phyloP scores from a whole-genome alignment of 2,113 vertebrate species.

The Odocoileus virginianus region DNA sequence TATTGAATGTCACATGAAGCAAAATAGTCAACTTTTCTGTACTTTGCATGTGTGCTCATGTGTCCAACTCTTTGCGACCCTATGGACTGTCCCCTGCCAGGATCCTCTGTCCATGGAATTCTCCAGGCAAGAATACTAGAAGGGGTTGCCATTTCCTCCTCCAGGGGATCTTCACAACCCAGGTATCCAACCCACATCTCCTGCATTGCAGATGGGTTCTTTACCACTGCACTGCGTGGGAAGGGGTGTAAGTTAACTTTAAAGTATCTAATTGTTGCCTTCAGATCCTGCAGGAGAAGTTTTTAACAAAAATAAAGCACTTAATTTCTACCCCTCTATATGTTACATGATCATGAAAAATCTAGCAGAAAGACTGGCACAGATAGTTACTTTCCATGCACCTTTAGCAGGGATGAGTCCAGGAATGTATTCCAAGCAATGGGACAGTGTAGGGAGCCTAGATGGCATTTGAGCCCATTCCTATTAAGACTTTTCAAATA shows the following conservation, averaged over 20 bases:
- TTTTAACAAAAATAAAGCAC: not conserved
- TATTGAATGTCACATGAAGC: constrained; percentile 16
- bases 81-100: not conserved
- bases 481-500: not conserved
- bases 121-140: not conserved
- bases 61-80: not conserved
- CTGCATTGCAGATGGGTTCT: not conserved
- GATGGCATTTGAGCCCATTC: not conserved
- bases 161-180: not conserved
- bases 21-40: not conserved
- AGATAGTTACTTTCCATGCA: not conserved
- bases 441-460: not conserved
- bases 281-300: not conserved
- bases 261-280: constrained; percentile 34
- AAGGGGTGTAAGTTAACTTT: not conserved
- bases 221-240: not conserved
- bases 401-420: not conserved
- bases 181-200: not conserved
- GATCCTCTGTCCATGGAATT: not conserved
- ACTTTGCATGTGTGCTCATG: not conserved
- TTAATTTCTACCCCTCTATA: not conserved
- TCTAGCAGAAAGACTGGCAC: not conserved
- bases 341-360: not conserved
- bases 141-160: not conserved
- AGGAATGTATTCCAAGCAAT: not conserved